Evolutionary conservation across 1,140 invertebrate species (phyloP), one percentile per base, ranked within the genome.

Genomic region (Formica selysi): DNA sequence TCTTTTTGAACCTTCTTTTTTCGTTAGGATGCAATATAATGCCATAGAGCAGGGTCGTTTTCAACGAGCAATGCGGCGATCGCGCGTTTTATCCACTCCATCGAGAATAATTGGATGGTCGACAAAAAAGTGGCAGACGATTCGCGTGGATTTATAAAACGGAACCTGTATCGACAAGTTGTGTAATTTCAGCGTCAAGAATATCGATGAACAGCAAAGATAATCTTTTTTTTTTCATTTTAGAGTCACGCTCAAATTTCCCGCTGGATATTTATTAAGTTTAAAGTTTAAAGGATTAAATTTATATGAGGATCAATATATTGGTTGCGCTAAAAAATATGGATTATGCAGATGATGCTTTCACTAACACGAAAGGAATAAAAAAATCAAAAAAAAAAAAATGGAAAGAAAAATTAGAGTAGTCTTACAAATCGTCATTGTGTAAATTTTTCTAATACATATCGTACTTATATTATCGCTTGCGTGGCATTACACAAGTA

Each of bases 151-250:
- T 83, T 83, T 83, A 62, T 36, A 26, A 29, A 74, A 59, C 19
- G 51, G 26, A 29, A n/a, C 4, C 19, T 74, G n/a, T 36, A 81
- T 44, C 51, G 38, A 71, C 36, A 71, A 51, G 22, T 41, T 13
- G 26, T 83, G 64, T 78, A 74, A 79, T 65, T 68, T 51, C 11
- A 87, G 62, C 29, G 51, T 48, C 64, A 86, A 71, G 67, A 76
- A 61, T 71, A 89, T 78, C 54, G 57, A 41, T 76, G 44, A 71
- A 81, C 19, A 81, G 13, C 67, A 36, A 2, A 41, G 80, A 76
- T 80, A 76, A 85, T 85, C 87, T 62, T 79, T 64, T 74, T 51
- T 71, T 86, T 62, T 88, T 76, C 29, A n/a, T 19, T 51, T 19
- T 6, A 13, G 5, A 51, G 22, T 22, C 44, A 32, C 32, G 59